A percentile compares a stretch with the other conserved stretches of the same genome.
Evolutionary conservation across 1,140 invertebrate species (phyloP).

Genomic region (Stegodyphus dumicola): DNA sequence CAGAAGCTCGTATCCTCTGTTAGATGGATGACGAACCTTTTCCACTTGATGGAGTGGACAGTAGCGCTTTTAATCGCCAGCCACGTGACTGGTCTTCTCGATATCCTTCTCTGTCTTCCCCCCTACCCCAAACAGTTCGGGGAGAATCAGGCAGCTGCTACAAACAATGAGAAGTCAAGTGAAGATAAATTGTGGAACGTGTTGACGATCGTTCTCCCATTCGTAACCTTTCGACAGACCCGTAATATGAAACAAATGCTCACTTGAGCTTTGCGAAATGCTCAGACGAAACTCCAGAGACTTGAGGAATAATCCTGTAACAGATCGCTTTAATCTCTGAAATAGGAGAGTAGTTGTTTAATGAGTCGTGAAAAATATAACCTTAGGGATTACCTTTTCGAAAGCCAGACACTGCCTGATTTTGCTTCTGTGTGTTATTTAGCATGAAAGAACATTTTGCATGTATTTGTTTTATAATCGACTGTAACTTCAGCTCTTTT

Average conservation of each 20-base stretch:
- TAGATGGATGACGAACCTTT: constrained; percentile 6
- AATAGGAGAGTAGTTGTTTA: not conserved
- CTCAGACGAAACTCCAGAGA: not conserved
- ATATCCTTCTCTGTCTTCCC: no score
- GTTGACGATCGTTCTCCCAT: not conserved
- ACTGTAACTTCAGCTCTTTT: no score
- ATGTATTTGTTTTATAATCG: no score
- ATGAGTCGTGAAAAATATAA: constrained; percentile 2
- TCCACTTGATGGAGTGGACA: constrained; percentile 5
- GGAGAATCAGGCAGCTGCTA: not conserved
- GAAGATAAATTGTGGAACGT: not conserved
- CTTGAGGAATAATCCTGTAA: no score
- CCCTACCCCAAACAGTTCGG: no score
- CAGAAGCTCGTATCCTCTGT: constrained; percentile 15
- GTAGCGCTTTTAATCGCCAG: not conserved
- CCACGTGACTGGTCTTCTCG: not conserved
- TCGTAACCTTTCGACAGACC: not conserved
- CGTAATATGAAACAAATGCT: no score
- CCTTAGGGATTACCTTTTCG: not conserved
- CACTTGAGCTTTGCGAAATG: no score
- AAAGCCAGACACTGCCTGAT: no score
- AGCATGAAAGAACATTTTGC: no score
- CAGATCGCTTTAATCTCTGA: not conserved
- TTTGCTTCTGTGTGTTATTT: no score
- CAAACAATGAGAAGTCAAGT: constrained; percentile 5